Evolutionary conservation across 2,888 invertebrate genomes (phyloP).

Genomic region (Plagodis pulveraria): DNA sequence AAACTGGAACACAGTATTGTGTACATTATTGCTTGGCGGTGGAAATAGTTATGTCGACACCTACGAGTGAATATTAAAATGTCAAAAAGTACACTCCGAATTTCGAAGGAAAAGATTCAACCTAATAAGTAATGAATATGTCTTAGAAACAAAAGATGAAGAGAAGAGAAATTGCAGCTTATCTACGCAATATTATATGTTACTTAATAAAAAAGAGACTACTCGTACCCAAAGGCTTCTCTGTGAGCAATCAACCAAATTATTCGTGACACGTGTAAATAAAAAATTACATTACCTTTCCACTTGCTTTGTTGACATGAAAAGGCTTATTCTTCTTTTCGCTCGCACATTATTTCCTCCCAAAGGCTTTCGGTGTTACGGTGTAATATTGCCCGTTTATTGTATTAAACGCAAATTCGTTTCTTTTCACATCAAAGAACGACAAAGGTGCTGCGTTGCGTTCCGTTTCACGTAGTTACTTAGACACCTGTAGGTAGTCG

Average conservation of each 20-base stretch:
- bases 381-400: conserved; percentile 58
- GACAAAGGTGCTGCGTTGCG: conserved; percentile 51
- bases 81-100: too few species aligned
- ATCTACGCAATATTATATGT: background rate
- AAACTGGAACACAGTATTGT: too few species aligned
- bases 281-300: conserved; percentile 41
- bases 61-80: too few species aligned
- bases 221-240: conserved; percentile 18
- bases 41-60: too few species aligned
- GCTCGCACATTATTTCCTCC: conserved; percentile 45
- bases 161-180: too few species aligned
- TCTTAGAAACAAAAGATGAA: too few species aligned
- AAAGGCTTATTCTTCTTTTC: conserved; percentile 32
- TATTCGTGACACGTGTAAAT: conserved; percentile 32
- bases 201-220: conserved; percentile 12
- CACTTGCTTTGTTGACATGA: conserved; percentile 41
- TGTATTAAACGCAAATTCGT: conserved; percentile 60
- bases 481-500: conserved; percentile 37
- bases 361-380: conserved; percentile 49
- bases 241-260: conserved; percentile 40
- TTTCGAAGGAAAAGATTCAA: too few species aligned
- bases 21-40: too few species aligned
- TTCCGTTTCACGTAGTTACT: conserved; percentile 33
- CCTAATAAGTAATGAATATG: too few species aligned
- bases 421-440: conserved; percentile 62